Conservation (phyloP, 2,113 vertebrate genomes). For the Chamaea fasciata region DNA sequence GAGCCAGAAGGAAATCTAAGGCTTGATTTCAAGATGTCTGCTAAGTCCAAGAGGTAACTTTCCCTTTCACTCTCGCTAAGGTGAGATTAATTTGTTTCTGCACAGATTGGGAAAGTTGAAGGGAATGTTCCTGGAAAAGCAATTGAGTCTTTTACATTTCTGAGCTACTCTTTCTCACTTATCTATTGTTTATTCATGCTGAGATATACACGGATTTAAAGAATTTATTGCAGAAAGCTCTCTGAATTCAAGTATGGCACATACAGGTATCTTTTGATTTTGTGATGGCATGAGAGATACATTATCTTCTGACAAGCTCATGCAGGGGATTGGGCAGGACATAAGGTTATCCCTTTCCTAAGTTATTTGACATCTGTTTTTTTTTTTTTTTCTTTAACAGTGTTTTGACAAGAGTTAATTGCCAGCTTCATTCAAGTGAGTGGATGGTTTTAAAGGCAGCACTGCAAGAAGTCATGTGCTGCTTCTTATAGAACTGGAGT, state of each 20-base stretch:
- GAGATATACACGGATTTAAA: not conserved
- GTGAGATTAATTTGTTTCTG: not conserved
- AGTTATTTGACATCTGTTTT: conserved; percentile 55
- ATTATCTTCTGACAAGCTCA: conserved; percentile 50
- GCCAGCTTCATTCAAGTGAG: conserved; percentile 55
- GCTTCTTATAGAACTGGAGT: conserved; percentile 29
- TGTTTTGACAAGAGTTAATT: conserved; percentile 69
- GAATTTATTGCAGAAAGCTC: not conserved
- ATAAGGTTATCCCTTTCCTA: conserved; percentile 52
- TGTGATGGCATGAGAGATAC: not conserved
- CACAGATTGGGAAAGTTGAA: not conserved
- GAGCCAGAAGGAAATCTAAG: not conserved
- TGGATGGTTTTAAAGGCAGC: conserved; percentile 30
- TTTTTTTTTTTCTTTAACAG: conserved; percentile 44
- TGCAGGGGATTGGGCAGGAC: conserved; percentile 23
- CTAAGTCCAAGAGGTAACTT: not conserved
- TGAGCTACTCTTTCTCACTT: not conserved
- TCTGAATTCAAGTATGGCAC: conserved; percentile 13
- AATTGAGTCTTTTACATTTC: not conserved
- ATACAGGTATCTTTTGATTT: not conserved
- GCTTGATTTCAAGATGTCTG: not conserved
- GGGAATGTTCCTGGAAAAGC: not conserved
- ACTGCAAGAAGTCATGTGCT: conserved; percentile 20
- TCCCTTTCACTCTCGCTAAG: not conserved
- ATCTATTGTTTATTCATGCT: not conserved